phyloP scores from a whole-genome alignment of 2,888 invertebrate species.

The Cremastobaeus sp. region DNA sequence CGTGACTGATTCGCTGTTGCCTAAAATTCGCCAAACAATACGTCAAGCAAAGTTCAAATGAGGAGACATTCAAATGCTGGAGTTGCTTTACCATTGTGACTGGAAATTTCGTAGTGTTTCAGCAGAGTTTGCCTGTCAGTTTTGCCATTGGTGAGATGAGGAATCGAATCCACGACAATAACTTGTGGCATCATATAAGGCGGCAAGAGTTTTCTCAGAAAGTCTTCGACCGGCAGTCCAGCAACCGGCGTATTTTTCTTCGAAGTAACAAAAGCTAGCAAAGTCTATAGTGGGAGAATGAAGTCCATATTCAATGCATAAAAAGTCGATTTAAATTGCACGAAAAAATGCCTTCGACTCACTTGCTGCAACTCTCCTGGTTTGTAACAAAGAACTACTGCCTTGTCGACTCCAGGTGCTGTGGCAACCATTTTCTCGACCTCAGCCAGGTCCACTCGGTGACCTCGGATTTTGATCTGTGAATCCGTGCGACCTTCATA shows the following conservation, averaged over 20 bases:
- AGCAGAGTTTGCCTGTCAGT: conserved; percentile 89
- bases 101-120: conserved; percentile 84
- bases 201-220: conserved; percentile 83
- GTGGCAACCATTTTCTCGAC: conserved; percentile 86
- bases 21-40: not conserved
- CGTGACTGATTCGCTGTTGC: no score
- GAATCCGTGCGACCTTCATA: conserved; percentile 92
- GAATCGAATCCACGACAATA: conserved; percentile 86
- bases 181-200: conserved; percentile 89
- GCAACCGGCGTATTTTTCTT: conserved; percentile 76
- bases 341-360: no score
- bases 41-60: not conserved
- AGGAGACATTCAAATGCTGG: no score
- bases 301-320: no score
- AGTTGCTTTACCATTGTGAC: conserved; percentile 61
- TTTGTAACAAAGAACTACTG: conserved; percentile 88
- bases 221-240: conserved; percentile 83
- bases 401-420: conserved; percentile 85
- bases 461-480: conserved; percentile 91
- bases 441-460: conserved; percentile 90
- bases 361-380: conserved; percentile 82
- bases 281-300: no score
- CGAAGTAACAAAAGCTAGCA: conserved; percentile 83
- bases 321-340: no score
- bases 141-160: conserved; percentile 91